Percentiles rank a stretch among this genome's conserved stretches.
These are phyloP conservation scores for Drosophila melanocephala DNA, from an alignment of 2,888 invertebrate species.

Conservation along the genomic window DNA sequence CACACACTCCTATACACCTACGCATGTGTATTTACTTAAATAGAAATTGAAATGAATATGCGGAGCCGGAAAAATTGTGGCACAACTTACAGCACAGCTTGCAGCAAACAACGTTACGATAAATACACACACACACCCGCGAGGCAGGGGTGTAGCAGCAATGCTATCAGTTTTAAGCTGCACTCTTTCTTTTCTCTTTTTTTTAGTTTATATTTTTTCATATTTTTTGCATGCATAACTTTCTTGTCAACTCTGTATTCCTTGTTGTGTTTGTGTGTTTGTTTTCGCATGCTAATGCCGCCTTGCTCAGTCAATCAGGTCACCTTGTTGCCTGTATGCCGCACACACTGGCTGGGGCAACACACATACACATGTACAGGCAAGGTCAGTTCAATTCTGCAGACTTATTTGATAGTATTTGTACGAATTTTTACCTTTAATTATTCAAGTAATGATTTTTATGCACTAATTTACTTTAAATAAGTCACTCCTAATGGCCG, in stretches of 20 bases:
- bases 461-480: neutral
- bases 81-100: conserved; percentile 52
- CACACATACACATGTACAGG: neutral
- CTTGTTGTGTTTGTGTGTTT: conserved; percentile 8
- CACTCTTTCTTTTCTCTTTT: neutral
- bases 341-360: conserved; percentile 27
- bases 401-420: neutral
- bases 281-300: neutral
- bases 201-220: neutral
- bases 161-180: conserved; percentile 43
- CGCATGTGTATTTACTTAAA: conserved; percentile 37
- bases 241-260: conserved; percentile 48
- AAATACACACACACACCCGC: conserved; percentile 8
- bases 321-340: conserved; percentile 41
- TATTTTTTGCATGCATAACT: conserved; percentile 44
- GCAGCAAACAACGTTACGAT: conserved; percentile 39
- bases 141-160: conserved; percentile 9
- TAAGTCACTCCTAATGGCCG: neutral
- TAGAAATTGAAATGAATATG: conserved; percentile 67
- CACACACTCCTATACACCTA: neutral
- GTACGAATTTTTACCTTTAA: neutral
- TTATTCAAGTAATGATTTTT: conserved; percentile 13
- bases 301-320: conserved; percentile 44
- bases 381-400: conserved; percentile 4
- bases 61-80: conserved; percentile 38